A percentile compares a stretch with the other conserved stretches of the same genome.
Conservation (phyloP, 2,888 invertebrate species). For the Andrena trimmerana region DNA sequence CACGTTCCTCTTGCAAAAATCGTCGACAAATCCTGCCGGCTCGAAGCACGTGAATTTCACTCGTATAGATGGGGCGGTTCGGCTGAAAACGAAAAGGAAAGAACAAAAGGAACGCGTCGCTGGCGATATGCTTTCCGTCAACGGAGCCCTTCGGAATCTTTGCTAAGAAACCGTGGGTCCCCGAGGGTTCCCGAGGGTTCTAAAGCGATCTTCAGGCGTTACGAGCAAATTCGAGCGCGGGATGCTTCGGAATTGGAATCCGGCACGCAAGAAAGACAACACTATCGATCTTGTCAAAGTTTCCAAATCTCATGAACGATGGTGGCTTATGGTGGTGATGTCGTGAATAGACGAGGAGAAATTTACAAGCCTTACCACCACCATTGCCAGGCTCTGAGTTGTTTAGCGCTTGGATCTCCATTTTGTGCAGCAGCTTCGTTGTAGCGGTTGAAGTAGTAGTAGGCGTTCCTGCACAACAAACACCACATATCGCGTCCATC, state of each 20-base stretch:
- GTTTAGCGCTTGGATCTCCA: constrained; percentile 84
- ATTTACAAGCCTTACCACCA: constrained; percentile 81
- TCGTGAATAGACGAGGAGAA: constrained; percentile 67
- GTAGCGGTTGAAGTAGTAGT: constrained; percentile 82
- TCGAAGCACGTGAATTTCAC: constrained; percentile 30
- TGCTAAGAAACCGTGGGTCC: constrained; percentile 4
- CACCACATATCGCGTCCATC: constrained; percentile 82
- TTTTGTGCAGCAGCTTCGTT: constrained; percentile 83
- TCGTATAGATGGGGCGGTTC: not conserved
- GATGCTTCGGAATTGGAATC: constrained; percentile 43
- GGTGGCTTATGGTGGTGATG: constrained; percentile 73
- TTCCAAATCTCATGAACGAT: constrained; percentile 68
- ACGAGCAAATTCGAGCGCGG: constrained; percentile 23
- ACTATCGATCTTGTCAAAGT: constrained; percentile 67
- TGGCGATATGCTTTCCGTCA: constrained; percentile 20
- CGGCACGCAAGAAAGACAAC: constrained; percentile 44
- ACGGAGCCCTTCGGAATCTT: constrained; percentile 7
- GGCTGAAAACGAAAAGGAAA: not conserved
- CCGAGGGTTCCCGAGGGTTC: constrained; percentile 2
- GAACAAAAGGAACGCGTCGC: constrained; percentile 16
- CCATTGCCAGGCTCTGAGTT: constrained; percentile 80
- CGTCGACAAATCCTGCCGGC: not conserved
- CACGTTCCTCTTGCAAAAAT: not conserved
- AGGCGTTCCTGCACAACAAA: constrained; percentile 83
- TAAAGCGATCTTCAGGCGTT: constrained; percentile 47